A percentile compares a stretch with the other conserved stretches of the same genome.
phyloP scores from a whole-genome alignment of 2,888 invertebrate genomes.

The Apantesis nais region DNA sequence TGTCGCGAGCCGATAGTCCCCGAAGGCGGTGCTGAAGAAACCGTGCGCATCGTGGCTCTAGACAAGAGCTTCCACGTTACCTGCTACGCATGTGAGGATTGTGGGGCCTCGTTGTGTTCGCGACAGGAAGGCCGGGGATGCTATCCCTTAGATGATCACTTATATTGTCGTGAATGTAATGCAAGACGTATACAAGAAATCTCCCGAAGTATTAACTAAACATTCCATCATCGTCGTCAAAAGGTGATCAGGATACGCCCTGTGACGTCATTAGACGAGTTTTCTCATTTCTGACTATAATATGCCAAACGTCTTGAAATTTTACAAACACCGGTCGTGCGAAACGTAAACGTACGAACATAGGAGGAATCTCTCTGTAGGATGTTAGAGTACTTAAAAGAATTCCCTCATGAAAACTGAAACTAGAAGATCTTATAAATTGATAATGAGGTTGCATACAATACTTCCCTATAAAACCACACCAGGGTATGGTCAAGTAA shows the following conservation, averaged over 20 bases:
- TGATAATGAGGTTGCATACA: neutral
- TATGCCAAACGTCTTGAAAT: neutral
- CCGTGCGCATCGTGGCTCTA: slow-evolving; percentile 97
- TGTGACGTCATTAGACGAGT: neutral
- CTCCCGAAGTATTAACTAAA: slow-evolving; percentile 86
- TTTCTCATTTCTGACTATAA: neutral
- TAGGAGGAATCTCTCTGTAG: neutral
- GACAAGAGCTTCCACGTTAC: slow-evolving; percentile 98
- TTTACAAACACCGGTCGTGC: neutral
- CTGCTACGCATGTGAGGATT: slow-evolving; percentile 98
- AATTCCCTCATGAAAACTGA: neutral
- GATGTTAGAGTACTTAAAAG: neutral
- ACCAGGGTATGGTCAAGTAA: neutral
- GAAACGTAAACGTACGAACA: no score
- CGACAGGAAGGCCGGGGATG: slow-evolving; percentile 98
- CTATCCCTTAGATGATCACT: slow-evolving; percentile 98
- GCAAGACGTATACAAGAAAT: slow-evolving; percentile 96
- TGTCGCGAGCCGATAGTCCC: slow-evolving; percentile 99
- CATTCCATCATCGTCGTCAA: neutral
- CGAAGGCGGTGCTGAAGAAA: slow-evolving; percentile 97
- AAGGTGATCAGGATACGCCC: neutral
- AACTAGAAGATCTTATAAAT: neutral
- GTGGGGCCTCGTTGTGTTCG: slow-evolving; percentile 94
- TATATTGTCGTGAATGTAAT: slow-evolving; percentile 98
- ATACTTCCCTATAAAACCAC: neutral